Evolutionary conservation across 1,140 invertebrate species (phyloP), one percentile per base, ranked within the genome.

Genomic region (Hylyphantes graminicola): DNA sequence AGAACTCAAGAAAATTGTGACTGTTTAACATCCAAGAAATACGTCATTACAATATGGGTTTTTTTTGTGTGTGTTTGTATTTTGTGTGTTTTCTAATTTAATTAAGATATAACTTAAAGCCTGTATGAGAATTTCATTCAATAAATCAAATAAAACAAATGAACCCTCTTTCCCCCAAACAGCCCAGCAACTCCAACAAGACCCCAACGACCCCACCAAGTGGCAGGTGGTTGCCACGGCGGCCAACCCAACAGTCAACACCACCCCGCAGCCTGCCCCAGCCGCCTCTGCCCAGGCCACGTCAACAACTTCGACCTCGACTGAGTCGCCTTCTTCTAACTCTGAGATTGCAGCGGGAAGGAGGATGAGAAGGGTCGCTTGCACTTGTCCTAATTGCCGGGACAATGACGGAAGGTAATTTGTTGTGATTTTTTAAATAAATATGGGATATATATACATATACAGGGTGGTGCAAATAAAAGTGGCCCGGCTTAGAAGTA

Each of bases 331-430:
- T 9, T 68, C 85, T 11, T 57, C 74, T 21, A 74, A 67, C 50
- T 59, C 77, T 48, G 81, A 81, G 65, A 72, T 75, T 53, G 68
- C 51, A 15, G n/a, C 78, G 50, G 85, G 86, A n/a, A 75, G 79
- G 21, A 89, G 94, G 21, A 88, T 94, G 8, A 90, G 96, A 79
- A 90, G 97, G 57, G 96, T 98, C 2, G 97, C 97, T 10, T 99
- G 97, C 89, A 97, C 96, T 0, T 99, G 97, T 90, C 97, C 97
- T 0, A 98, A 99, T 90, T 99, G 97, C 89, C 93, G 94, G 67
- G 95, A 97, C 87, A 94, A 94, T 2, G 96, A 97, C 76, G 88
- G 90, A 84, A 88, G 89, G 88, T 94, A 93, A 92, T n/a, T n/a
- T n/a, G n/a, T n/a, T n/a, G n/a, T n/a, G n/a, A n/a, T n/a, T n/a